A percentile compares a stretch with the other conserved stretches of the same genome.
These are phyloP conservation scores for Sebastes cheni DNA, from an alignment of 2,797 vertebrate genomes.

Conservation along the genomic window DNA sequence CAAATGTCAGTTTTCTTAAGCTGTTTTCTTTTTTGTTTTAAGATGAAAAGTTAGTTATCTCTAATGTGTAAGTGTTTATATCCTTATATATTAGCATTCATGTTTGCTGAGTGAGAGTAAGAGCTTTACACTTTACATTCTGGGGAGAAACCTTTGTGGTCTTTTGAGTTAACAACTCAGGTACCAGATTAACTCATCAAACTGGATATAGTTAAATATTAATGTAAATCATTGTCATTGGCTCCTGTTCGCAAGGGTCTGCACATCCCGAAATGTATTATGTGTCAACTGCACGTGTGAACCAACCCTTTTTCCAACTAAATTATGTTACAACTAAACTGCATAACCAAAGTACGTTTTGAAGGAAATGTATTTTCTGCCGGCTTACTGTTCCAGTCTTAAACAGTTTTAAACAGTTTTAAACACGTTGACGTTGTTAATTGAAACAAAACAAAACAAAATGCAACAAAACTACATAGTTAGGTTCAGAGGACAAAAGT, in stretches of 20 bases:
- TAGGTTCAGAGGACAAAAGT: no score
- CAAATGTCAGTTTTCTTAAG: neutral
- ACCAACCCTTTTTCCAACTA: no score
- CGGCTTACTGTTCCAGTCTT: fast-evolving
- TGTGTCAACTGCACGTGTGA: neutral
- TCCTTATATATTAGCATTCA: neutral
- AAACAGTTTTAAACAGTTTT: no score
- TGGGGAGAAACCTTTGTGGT: neutral
- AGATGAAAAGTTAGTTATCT: neutral
- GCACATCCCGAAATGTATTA: neutral
- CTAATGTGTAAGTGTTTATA: neutral
- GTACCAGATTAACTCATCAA: neutral
- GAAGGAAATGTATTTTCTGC: no score
- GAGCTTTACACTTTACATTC: neutral
- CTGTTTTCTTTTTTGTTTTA: neutral
- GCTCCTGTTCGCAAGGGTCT: neutral
- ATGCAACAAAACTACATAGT: no score
- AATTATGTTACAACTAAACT: no score
- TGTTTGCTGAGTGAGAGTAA: neutral
- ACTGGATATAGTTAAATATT: neutral
- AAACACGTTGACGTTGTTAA: no score
- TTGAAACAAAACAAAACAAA: no score
- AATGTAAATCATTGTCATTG: neutral
- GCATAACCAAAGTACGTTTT: no score
- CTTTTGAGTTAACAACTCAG: neutral